Base-by-base conservation (phyloP, 2,797 vertebrate genomes). In the Aselliscus stoliczkanus region DNA sequence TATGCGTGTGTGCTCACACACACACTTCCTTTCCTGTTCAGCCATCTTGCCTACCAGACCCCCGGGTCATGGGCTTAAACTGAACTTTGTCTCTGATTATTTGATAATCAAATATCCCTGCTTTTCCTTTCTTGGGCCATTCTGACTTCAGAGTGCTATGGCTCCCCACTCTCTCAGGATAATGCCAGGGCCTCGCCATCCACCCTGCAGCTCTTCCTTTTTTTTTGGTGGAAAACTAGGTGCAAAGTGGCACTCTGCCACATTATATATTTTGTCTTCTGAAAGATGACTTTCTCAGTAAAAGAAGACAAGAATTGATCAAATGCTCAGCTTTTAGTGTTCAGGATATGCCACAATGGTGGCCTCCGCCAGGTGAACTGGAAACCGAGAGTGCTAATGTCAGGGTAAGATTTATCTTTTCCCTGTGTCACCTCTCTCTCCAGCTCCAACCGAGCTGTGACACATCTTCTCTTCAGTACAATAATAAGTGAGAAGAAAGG, bases 221-320 rank as follows among this genome's bases (percentile, higher is more conserved):
- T 31, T 70, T 39, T 13, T n/a, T n/a, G n/a, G 31, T 67, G 6
- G 37, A 82, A 18, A 95, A 62, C 69, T 58, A 79, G 65, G 52
- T 20, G 42, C 20, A 34, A 47, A 70, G 12, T 44, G 73, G 60
- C 12, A 37, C 65, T 83, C 20, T 62, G 56, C 13, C 27, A 64
- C 17, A 5, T 10, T 27, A 39, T 34, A 1, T 52, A 81, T 76
- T 73, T 89, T 80, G 52, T 60, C 54, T 96, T 76, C 56, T 81
- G 47, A 72, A 94, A 94, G 72, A 75, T 21, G 34, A 90, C 93
- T 47, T 77, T 82, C 94, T 89, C 83, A 58, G 77, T 52, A 65
- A 83, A 58, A 72, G 47, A 93, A 34, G 60, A 34, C 23, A 87
- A 93, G 86, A 83, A 76, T 2, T n/a, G 87, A 77, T 56, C 15